Evolutionary conservation across 2,888 invertebrate species (phyloP).

Genomic region (Pammene fasciana): DNA sequence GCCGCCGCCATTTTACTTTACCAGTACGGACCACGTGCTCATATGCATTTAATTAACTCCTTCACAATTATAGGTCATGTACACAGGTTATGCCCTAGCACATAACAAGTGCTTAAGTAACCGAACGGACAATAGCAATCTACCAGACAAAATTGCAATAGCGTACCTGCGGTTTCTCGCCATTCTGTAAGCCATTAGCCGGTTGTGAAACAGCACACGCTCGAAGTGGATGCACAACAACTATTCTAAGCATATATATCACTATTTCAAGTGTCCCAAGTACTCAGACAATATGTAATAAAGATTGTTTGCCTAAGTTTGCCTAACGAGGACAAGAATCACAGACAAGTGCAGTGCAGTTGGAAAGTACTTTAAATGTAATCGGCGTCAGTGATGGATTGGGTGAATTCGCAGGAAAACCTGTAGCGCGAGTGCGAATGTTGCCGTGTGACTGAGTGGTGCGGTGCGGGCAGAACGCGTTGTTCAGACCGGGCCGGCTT

Average conservation of each 20-base stretch:
- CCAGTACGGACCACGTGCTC: constrained; percentile 70
- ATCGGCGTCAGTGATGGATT: constrained; percentile 25
- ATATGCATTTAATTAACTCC: constrained; percentile 55
- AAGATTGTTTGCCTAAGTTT: constrained; percentile 2
- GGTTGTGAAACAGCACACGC: constrained; percentile 53
- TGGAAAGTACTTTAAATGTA: constrained; percentile 24
- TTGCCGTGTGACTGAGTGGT: constrained; percentile 78
- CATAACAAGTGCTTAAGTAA: not conserved
- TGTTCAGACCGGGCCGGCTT: constrained; percentile 57
- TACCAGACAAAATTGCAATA: constrained; percentile 11
- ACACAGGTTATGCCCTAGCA: constrained; percentile 3
- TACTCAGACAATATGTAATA: not conserved
- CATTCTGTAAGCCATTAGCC: constrained; percentile 66
- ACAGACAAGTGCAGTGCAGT: constrained; percentile 14
- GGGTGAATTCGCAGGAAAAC: constrained; percentile 49
- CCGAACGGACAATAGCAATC: not conserved
- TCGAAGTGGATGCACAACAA: constrained; percentile 42
- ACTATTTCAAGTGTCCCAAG: constrained; percentile 19
- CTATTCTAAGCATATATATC: constrained; percentile 25
- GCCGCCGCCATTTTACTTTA: constrained; percentile 77
- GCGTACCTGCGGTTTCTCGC: constrained; percentile 70
- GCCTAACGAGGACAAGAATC: constrained; percentile 17
- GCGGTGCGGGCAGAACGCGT: constrained; percentile 50
- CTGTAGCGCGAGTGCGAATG: constrained; percentile 76
- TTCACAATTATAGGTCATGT: constrained; percentile 5